These are phyloP conservation scores for Xenops minutus DNA, from an alignment of 2,797 vertebrate species.

Conservation along the genomic window DNA sequence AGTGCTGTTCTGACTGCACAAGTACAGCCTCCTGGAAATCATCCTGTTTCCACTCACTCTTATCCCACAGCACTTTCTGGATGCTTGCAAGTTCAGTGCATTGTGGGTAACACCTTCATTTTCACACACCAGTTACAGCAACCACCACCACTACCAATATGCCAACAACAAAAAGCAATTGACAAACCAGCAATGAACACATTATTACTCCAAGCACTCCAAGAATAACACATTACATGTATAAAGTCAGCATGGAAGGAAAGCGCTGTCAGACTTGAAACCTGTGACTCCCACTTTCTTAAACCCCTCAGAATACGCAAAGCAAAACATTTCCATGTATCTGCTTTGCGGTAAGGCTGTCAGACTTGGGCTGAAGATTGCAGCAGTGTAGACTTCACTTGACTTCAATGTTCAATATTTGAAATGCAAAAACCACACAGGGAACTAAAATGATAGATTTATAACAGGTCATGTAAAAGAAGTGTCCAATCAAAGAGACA, in stretches of 20 bases:
- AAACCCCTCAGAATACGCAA: background rate
- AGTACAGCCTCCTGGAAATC: background rate
- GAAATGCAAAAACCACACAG: background rate
- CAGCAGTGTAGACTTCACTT: background rate
- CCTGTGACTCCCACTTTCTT: background rate
- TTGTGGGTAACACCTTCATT: background rate
- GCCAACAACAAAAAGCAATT: background rate
- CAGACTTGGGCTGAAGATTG: background rate
- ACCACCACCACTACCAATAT: background rate
- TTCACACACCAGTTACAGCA: background rate
- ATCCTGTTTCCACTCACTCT: background rate
- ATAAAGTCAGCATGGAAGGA: background rate
- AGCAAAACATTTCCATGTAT: background rate
- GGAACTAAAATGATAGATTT: background rate
- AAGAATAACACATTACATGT: background rate
- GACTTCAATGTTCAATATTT: background rate
- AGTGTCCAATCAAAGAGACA: background rate
- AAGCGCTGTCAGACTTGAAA: background rate
- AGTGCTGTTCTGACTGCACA: background rate
- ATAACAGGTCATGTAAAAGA: background rate
- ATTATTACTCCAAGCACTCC: background rate
- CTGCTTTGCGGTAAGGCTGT: background rate
- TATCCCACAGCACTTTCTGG: background rate
- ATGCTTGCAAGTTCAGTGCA: background rate
- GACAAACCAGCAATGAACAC: background rate